Percentiles rank a stretch among this genome's conserved stretches.
phyloP scores from a whole-genome alignment of 2,888 invertebrate species.

The Cryptus armator region DNA sequence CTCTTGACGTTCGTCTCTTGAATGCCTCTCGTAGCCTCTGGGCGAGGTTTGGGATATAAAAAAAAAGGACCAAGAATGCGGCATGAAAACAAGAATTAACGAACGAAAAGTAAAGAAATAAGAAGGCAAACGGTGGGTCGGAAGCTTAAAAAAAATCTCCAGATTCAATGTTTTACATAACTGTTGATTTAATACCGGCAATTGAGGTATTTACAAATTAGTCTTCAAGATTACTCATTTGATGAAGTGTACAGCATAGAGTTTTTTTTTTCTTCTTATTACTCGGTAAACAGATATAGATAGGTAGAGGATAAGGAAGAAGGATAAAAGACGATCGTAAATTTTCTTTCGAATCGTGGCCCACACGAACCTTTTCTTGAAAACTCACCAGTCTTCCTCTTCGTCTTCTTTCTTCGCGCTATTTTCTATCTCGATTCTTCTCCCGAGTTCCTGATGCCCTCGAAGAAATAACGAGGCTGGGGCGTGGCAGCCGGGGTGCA shows the following conservation, averaged over 20 bases:
- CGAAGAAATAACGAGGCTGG: slow-evolving; percentile 67
- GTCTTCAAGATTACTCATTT: neutral
- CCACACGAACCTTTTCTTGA: slow-evolving; percentile 48
- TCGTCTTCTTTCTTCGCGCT: slow-evolving; percentile 14
- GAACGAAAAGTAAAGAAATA: slow-evolving; percentile 39
- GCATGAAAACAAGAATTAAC: slow-evolving; percentile 1
- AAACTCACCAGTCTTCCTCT: slow-evolving; percentile 46
- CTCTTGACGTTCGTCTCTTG: slow-evolving; percentile 43
- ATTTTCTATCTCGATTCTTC: slow-evolving; percentile 45
- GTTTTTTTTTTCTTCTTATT: neutral
- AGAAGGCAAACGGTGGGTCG: slow-evolving; percentile 1
- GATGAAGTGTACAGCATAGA: neutral
- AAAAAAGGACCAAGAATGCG: slow-evolving; percentile 11
- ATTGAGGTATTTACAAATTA: neutral
- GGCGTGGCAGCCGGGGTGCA: slow-evolving; percentile 63
- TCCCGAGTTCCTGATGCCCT: slow-evolving; percentile 51
- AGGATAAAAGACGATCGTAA: slow-evolving; percentile 51
- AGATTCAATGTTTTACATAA: neutral
- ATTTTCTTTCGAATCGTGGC: slow-evolving; percentile 57
- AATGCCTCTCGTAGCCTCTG: slow-evolving; percentile 43
- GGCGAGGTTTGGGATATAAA: slow-evolving; percentile 1
- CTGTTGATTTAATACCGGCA: slow-evolving; percentile 20
- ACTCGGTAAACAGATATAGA: slow-evolving; percentile 4
- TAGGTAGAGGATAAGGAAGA: slow-evolving; percentile 30
- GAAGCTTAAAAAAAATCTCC: neutral